Percentiles rank a stretch among this genome's conserved stretches.
These are phyloP conservation scores for Eucera pruinosa DNA, from an alignment of 2,888 invertebrate species.

Conservation along the genomic window DNA sequence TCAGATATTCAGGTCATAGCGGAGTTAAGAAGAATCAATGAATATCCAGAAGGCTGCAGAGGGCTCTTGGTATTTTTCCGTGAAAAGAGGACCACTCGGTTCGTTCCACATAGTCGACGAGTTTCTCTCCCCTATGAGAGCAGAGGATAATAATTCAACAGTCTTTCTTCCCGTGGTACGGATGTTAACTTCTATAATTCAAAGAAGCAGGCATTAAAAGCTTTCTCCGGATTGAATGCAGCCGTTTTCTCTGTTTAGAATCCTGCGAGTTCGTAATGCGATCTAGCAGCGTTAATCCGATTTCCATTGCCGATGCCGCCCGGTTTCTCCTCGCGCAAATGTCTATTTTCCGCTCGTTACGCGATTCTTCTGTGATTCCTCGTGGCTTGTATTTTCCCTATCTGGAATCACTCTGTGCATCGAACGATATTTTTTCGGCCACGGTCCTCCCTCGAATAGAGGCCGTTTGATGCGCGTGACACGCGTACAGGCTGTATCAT, in stretches of 20 bases:
- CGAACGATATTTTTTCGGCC: constrained; percentile 53
- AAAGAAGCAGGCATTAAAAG: constrained; percentile 32
- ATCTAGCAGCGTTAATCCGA: constrained; percentile 41
- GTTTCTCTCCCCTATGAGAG: neutral
- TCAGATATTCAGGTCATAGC: neutral
- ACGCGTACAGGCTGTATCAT: constrained; percentile 24
- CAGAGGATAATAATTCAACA: constrained; percentile 37
- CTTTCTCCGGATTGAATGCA: constrained; percentile 32
- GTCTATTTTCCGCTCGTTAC: constrained; percentile 20
- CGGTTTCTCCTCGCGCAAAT: constrained; percentile 10
- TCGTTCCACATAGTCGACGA: neutral
- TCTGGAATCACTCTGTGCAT: neutral
- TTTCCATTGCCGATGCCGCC: too few relatives aligned
- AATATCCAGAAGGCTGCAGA: neutral
- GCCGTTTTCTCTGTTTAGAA: constrained; percentile 25
- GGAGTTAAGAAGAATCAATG: neutral
- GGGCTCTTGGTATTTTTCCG: neutral
- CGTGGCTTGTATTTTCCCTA: neutral
- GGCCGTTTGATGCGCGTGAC: constrained; percentile 39
- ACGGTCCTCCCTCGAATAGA: constrained; percentile 53
- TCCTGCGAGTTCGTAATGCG: constrained; percentile 7
- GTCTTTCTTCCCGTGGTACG: constrained; percentile 13
- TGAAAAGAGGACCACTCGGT: neutral
- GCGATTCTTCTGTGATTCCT: neutral
- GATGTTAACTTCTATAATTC: constrained; percentile 46